These are phyloP conservation scores for Leistus spinibarbis DNA, from an alignment of 2,888 invertebrate species.

Conservation along the genomic window DNA sequence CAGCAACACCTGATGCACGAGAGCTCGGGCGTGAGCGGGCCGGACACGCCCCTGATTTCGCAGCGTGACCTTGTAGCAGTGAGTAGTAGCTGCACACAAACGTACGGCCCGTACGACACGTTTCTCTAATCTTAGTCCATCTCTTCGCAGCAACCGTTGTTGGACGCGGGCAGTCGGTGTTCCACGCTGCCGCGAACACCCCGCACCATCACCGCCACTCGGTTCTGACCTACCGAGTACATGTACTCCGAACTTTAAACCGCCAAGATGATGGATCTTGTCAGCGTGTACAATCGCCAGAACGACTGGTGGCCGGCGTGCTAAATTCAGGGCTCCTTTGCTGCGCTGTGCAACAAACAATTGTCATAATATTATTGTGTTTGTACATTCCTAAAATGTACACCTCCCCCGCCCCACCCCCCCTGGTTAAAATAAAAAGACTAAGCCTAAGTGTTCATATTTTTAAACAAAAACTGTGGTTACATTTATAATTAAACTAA, in stretches of 20 bases:
- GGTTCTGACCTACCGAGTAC: conserved; percentile 56
- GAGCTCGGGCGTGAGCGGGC: conserved; percentile 50
- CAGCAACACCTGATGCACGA: conserved; percentile 44
- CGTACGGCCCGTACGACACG: conserved; percentile 26
- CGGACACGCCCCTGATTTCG: conserved; percentile 54
- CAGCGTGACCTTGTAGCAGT: conserved; percentile 40
- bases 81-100: conserved; percentile 32
- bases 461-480: conserved; percentile 32
- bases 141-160: conserved; percentile 48
- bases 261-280: neutral
- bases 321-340: neutral
- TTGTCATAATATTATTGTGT: neutral
- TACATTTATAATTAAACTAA: too few species aligned
- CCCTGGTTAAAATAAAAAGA: neutral
- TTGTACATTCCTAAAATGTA: neutral
- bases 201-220: conserved; percentile 56
- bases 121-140: conserved; percentile 25
- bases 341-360: conserved; percentile 4
- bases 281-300: neutral
- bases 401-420: neutral
- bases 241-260: conserved; percentile 18
- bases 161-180: conserved; percentile 52
- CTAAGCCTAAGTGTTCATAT: conserved; percentile 37
- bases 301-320: neutral
- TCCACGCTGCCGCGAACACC: conserved; percentile 54